phyloP scores from a whole-genome alignment of 2,888 invertebrate genomes.

The Drosophila rellima region DNA sequence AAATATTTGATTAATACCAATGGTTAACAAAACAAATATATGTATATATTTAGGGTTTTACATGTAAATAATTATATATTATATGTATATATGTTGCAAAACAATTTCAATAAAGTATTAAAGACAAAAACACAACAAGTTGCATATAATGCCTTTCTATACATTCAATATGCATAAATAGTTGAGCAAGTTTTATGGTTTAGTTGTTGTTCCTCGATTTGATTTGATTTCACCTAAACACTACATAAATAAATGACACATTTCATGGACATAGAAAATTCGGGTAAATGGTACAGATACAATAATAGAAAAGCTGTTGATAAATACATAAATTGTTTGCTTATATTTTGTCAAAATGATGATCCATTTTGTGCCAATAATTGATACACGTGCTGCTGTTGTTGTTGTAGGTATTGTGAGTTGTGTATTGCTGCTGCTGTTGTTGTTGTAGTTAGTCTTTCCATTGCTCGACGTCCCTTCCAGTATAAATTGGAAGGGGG shows the following conservation, averaged over 20 bases:
- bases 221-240: slow-evolving; percentile 53
- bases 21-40: slow-evolving; percentile 76
- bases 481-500: slow-evolving; percentile 87
- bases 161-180: slow-evolving; percentile 38
- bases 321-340: slow-evolving; percentile 72
- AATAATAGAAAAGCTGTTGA: slow-evolving; percentile 59
- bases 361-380: slow-evolving; percentile 78
- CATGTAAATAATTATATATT: slow-evolving; percentile 26
- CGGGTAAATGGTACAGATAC: slow-evolving; percentile 63
- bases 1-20: slow-evolving; percentile 73
- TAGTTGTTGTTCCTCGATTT: slow-evolving; percentile 35
- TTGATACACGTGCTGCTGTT: slow-evolving; percentile 86
- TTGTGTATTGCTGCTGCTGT: slow-evolving; percentile 37
- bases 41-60: slow-evolving; percentile 43
- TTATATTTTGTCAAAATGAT: slow-evolving; percentile 35
- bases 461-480: slow-evolving; percentile 89
- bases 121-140: slow-evolving; percentile 51
- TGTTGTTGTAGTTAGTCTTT: slow-evolving; percentile 49
- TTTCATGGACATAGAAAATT: slow-evolving; percentile 78
- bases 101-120: slow-evolving; percentile 51
- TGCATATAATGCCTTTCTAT: slow-evolving; percentile 35
- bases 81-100: slow-evolving; percentile 50
- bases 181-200: slow-evolving; percentile 52
- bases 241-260: slow-evolving; percentile 78
- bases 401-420: slow-evolving; percentile 41